These are phyloP conservation scores for Gallinago stenura DNA, from an alignment of 2,797 vertebrate species.

Conservation along the genomic window DNA sequence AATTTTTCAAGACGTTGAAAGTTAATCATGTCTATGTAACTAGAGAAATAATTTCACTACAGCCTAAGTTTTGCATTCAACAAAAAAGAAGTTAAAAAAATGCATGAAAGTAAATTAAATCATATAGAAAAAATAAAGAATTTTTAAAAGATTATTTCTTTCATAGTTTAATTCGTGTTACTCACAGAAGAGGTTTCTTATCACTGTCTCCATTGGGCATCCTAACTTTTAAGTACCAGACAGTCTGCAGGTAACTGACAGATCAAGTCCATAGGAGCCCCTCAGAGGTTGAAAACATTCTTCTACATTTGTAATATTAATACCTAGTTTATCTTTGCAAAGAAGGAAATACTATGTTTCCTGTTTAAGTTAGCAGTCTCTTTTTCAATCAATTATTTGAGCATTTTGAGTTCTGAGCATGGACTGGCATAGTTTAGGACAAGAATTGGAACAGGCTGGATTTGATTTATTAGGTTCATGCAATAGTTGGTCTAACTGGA, in stretches of 20 bases:
- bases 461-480: neutral
- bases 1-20: neutral
- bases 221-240: neutral
- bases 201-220: neutral
- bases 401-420: neutral
- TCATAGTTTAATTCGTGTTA: neutral
- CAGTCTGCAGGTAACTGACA: constrained; percentile 1
- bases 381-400: neutral
- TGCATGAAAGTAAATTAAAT: neutral
- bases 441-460: neutral
- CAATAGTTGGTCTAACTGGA: neutral
- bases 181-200: neutral
- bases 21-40: neutral
- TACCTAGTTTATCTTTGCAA: neutral
- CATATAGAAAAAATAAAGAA: neutral
- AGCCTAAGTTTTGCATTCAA: neutral
- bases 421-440: neutral
- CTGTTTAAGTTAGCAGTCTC: neutral
- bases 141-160: neutral
- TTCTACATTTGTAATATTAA: constrained; percentile 17
- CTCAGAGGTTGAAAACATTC: neutral
- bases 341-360: neutral
- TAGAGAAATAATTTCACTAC: neutral
- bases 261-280: neutral
- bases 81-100: neutral